Base-by-base conservation (phyloP, 2,113 vertebrate genomes). In the Hyla sarda region DNA sequence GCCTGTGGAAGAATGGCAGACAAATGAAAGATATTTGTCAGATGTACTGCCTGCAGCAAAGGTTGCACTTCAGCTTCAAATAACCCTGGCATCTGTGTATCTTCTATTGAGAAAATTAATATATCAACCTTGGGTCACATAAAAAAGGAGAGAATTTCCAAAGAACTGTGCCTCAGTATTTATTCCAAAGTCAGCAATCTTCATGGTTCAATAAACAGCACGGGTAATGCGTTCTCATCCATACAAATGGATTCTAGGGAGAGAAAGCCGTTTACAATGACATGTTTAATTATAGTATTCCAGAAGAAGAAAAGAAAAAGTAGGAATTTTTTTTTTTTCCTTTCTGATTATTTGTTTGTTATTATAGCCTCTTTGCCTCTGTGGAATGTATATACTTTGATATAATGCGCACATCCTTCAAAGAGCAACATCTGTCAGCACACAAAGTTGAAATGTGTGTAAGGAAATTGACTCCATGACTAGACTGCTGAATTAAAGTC, bases 41-140 rank as follows among this genome's bases (percentile, higher is more conserved):
- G 90, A 89, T 90, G 87, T 80, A 90, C 71, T 10, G 85, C 88
- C 87, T 89, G 87, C 85, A 90, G 89, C 84, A 86, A 90, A 88
- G 34, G n/a, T 16, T 86, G 89, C 90, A 89, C 87, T 90, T 90
- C 81, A 89, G 88, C 54, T 90, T 87, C 86, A 88, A 65, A 82
- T 89, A 88, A 88, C 84, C 88, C 67, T 76, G 71, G 81, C 82
- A 89, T 89, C 87, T 90, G 83, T 88, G 82, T 83, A 87, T 84
- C 71, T 88, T 84, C 47, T 69, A 48, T 23, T 69, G 56, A 89
- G 80, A 88, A 88, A 90, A 89, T 54, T 19, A 86, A 71, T 88
- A 56, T 75, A 82, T 85, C 62, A 90, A 80, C 28, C 84, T 72
- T 87, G 78, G 78, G 87, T 85, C 0, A 1, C 60, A 75, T 37